Evolutionary conservation across 2,797 vertebrate species (phyloP), one percentile per base, ranked within the genome.

Genomic region (Xiphophorus birchmanni): DNA sequence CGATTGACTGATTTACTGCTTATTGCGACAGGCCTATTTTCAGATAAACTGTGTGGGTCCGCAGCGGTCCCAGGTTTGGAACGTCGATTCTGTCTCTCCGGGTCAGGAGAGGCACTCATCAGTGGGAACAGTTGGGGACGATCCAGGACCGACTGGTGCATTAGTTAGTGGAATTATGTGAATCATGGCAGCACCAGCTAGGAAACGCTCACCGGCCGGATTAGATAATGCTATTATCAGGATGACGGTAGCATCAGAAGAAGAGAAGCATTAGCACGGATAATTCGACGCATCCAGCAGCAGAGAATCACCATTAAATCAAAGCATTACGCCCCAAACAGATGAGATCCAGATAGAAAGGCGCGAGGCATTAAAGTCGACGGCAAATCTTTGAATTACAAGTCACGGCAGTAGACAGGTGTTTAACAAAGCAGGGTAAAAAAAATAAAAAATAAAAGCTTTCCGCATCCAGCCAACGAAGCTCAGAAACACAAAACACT

Each of bases 191-290:
- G 92, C 90, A 92, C 90, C 87, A 87, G 93, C 89, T 86, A 90
- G 92, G 92, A 89, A 91, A 87, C 45, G 90, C 89, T 91, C 92
- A 95, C 88, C 87, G 83, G 87, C 86, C 77, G 96, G 95, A 95
- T 96, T 96, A 95, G 95, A 93, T 95, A 91, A 94, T 89, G 94
- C 91, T 93, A 96, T 96, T 95, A 95, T 95, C 95, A 84, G 89
- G 78, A 65, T 90, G 95, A 96, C 95, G 92, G 94, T 90, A 92
- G 94, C 94, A 92, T 96, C 93, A 94, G 92, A 1, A 26, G 44
- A 13, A 35, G 42, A 93, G 91, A 86, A 89, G 94, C 93, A 96
- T 96, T 96, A 95, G 93, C 92, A 90, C 89, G 94, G 95, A 95
- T 96, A 94, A 96, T 94, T 94, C 93, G 90, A 85, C 86, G 82